Evolutionary conservation across 2,888 invertebrate species (phyloP).

Genomic region (Standfussiana lucernea): DNA sequence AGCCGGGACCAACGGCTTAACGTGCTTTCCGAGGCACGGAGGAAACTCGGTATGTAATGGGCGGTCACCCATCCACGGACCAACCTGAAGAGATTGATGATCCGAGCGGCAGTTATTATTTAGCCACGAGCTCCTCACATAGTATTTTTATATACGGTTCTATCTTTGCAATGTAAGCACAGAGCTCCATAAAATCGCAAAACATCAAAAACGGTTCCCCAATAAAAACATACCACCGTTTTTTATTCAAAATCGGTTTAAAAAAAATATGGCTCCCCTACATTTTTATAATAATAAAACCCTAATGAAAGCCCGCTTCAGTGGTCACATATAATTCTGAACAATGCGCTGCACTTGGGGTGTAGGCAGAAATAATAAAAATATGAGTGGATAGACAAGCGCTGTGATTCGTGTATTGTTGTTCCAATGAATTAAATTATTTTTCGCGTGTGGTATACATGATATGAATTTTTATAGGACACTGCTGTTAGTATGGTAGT

Average conservation of each 20-base stretch:
- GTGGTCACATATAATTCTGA: slow-evolving; percentile 61
- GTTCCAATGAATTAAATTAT: slow-evolving; percentile 50
- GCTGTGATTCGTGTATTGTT: slow-evolving; percentile 54
- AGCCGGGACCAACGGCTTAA: no score
- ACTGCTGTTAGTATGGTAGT: not conserved
- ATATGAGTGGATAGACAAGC: slow-evolving; percentile 57
- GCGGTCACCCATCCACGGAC: no score
- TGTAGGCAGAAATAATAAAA: slow-evolving; percentile 58
- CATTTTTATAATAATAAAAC: slow-evolving; percentile 64
- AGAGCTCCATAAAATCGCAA: not conserved
- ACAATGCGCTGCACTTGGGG: slow-evolving; percentile 48
- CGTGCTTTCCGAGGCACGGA: no score
- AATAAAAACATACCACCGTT: slow-evolving; percentile 15
- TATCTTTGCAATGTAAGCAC: no score
- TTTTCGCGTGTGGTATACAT: slow-evolving; percentile 20
- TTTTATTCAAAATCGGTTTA: slow-evolving; percentile 26
- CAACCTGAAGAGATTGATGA: no score
- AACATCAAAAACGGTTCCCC: not conserved
- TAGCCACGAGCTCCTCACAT: no score
- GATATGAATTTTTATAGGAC: not conserved
- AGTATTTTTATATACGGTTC: no score
- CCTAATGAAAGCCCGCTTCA: slow-evolving; percentile 63
- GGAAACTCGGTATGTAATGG: no score
- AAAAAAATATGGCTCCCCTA: slow-evolving; percentile 54
- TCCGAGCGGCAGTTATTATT: no score